Conservation (phyloP, 2,113 vertebrate species). For the Gymnobelideus leadbeateri region DNA sequence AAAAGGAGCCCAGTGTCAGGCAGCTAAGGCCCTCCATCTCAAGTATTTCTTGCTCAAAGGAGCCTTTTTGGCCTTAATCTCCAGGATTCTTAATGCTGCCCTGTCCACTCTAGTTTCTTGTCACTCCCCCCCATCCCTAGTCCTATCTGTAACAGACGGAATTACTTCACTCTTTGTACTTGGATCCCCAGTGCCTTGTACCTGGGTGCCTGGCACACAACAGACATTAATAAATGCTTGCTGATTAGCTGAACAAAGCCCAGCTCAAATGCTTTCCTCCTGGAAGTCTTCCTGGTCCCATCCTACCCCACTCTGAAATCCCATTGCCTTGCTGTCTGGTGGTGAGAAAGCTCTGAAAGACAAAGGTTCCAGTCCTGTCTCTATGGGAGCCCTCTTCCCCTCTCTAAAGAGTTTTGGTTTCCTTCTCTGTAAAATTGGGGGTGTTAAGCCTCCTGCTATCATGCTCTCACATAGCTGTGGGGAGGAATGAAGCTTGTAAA, state of each 20-base stretch:
- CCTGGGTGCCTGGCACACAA: background rate
- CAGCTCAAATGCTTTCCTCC: background rate
- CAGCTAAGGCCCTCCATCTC: rapidly evolving
- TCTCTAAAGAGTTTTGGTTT: background rate
- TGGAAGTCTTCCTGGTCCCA: background rate
- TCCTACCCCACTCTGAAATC: background rate
- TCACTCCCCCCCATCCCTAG: background rate
- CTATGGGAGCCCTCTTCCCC: background rate
- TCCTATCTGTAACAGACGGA: background rate
- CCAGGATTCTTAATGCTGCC: background rate
- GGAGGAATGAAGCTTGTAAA: background rate
- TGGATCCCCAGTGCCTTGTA: background rate
- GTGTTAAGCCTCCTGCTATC: background rate
- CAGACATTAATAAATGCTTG: background rate
- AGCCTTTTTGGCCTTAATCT: background rate
- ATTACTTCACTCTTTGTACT: background rate
- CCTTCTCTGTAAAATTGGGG: background rate
- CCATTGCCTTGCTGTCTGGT: background rate
- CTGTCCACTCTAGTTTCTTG: background rate
- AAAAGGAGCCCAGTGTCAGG: background rate
- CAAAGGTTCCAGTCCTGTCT: background rate
- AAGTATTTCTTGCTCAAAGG: rapidly evolving
- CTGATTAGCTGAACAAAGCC: background rate
- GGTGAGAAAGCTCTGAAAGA: background rate
- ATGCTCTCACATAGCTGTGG: background rate